A percentile compares a stretch with the other conserved stretches of the same genome.
Evolutionary conservation across 1,140 invertebrate genomes (phyloP).

Genomic region (Medauroidea extradentata): DNA sequence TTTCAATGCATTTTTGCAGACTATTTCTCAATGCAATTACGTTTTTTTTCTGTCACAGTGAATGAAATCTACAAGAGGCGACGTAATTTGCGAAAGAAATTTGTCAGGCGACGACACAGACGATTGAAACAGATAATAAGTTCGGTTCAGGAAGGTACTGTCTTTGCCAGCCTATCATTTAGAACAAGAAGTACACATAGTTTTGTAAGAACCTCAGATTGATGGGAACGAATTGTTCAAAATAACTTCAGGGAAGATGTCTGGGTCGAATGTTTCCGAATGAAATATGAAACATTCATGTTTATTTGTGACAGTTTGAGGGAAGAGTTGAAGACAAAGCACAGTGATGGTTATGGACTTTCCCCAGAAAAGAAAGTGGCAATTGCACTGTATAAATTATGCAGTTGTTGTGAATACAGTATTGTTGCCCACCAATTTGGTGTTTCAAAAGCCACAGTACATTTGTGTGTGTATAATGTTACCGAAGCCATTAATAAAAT

Average conservation of each 20-base stretch:
- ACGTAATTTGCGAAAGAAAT: too few relatives aligned
- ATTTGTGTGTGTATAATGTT: neutral
- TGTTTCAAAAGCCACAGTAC: neutral
- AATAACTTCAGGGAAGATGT: neutral
- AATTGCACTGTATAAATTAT: neutral
- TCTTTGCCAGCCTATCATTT: too few relatives aligned
- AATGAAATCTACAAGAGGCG: too few relatives aligned
- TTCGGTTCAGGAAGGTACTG: too few relatives aligned
- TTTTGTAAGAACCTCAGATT: neutral
- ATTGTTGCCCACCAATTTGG: constrained; percentile 3
- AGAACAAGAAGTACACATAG: too few relatives aligned
- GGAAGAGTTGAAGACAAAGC: neutral
- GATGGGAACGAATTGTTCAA: neutral
- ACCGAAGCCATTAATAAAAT: neutral
- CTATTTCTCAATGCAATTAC: too few relatives aligned
- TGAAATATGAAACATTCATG: neutral
- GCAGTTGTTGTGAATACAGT: neutral
- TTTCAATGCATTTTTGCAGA: too few relatives aligned
- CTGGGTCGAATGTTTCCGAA: neutral
- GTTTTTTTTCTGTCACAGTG: too few relatives aligned
- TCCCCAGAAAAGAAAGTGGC: neutral
- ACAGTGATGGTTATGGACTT: neutral
- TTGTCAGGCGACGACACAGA: too few relatives aligned
- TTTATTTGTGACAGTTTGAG: neutral
- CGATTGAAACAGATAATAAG: too few relatives aligned